Evolutionary conservation across 1,140 invertebrate genomes (phyloP), one percentile per base, ranked within the genome.

Genomic region (Drosophila nikananu): DNA sequence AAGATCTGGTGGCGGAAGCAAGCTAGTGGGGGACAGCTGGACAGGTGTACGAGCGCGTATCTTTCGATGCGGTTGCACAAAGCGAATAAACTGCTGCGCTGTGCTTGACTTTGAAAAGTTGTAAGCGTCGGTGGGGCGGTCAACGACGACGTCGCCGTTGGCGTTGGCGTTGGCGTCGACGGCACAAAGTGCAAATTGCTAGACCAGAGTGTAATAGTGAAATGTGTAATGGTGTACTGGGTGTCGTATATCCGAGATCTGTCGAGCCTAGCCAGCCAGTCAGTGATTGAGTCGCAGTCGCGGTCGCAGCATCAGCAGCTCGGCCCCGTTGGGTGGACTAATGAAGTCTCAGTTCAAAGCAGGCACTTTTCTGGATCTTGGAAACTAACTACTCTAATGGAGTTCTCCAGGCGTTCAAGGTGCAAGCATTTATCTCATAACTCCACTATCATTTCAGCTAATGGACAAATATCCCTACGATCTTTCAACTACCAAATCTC

Each of bases 51-150:
- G 21, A 30, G 54, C 25, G 37, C 23, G 46, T 83, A 80, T 78
- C 68, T 79, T 68, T 57, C 81, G 81, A 83, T 81, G 74, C 75
- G 81, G 67, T 81, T 76, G 66, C 80, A 78, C 80, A 73, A 63
- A 81, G 59, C 81, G 64, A 89, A 83, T 78, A 80, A 84, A 67
- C 66, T 55, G 78, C 61, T 73, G 70, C 41, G 60, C 74, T 71
- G 65, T 67, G 73, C 80, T 83, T 79, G 71, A 81, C 86, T 87
- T 89, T 81, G 78, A 87, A 83, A 71, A 81, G 77, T 60, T 75
- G 71, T 54, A 55, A 77, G 64, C 63, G 57, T 39, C 75, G 76
- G 66, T 46, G 46, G n/a, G 67, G 61, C 32, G 57, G 48, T 48
- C 44, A 58, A 59, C 63, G 44, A 2, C 54, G 58, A 39, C 61